Conservation (phyloP, 2,797 vertebrate genomes). For the Myripristis murdjan region DNA sequence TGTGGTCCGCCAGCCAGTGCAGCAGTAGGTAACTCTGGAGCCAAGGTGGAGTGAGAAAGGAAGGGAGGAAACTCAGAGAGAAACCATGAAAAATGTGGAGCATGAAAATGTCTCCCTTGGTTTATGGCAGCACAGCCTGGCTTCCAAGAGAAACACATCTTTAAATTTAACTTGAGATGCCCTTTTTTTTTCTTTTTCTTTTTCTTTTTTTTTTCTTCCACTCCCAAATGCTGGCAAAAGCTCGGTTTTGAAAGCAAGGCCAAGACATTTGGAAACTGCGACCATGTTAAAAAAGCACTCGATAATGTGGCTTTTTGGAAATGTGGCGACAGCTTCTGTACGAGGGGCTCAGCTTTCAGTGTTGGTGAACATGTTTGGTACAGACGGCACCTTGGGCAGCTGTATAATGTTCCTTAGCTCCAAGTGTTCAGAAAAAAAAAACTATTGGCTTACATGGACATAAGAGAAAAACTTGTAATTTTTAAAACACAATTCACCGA, state of each 20-base stretch:
- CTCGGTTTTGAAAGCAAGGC: conserved; percentile 75
- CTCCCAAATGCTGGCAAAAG: conserved; percentile 82
- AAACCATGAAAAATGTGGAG: conserved; percentile 92
- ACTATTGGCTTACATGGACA: conserved; percentile 48
- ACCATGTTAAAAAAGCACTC: conserved; percentile 87
- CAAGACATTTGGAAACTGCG: conserved; percentile 87
- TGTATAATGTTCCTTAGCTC: conserved; percentile 54
- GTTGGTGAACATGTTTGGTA: conserved; percentile 75
- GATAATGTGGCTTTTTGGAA: conserved; percentile 84
- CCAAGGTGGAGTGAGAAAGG: conserved; percentile 89
- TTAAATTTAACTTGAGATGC: conserved; percentile 91
- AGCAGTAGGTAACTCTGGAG: conserved; percentile 85
- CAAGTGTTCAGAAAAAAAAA: conserved; percentile 46
- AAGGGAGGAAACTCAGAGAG: conserved; percentile 89
- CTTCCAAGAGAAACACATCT: conserved; percentile 91
- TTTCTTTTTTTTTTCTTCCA: conserved; percentile 67
- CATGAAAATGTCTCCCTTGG: conserved; percentile 92
- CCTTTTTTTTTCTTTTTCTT: conserved; percentile 64
- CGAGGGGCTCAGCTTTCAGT: conserved; percentile 74
- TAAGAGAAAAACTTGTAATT: neutral
- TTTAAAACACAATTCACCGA: neutral
- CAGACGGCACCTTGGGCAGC: conserved; percentile 55
- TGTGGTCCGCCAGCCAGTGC: conserved; percentile 80
- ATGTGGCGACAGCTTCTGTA: conserved; percentile 84
- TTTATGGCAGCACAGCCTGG: conserved; percentile 85